Evolutionary conservation across 2,797 vertebrate genomes (phyloP).

Genomic region (Bucorvus abyssinicus): DNA sequence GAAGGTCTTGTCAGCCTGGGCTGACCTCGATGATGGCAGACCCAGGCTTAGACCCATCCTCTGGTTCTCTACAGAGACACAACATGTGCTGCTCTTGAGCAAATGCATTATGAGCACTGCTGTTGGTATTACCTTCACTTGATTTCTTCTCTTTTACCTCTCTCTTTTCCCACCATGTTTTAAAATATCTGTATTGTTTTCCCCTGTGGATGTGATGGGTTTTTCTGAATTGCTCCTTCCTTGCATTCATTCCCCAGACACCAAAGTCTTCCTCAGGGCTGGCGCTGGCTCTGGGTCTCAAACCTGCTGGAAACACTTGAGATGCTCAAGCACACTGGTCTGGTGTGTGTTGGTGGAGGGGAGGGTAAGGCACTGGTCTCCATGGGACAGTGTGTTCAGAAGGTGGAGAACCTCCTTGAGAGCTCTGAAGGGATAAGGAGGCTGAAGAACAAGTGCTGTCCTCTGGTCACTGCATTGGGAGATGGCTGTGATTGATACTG

Average conservation of each 20-base stretch:
- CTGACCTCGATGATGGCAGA: fast-evolving
- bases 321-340: not conserved
- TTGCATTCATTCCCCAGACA: not conserved
- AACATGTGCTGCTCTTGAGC: not conserved
- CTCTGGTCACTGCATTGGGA: too few species aligned
- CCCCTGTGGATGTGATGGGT: fast-evolving
- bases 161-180: not conserved
- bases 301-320: not conserved
- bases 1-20: not conserved
- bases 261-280: not conserved
- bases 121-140: not conserved
- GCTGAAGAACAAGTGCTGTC: not conserved
- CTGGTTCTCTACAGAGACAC: not conserved
- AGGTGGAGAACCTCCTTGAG: not conserved
- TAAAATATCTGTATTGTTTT: not conserved
- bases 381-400: fast-evolving
- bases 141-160: not conserved
- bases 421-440: not conserved
- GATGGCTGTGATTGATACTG: not conserved
- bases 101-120: not conserved
- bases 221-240: not conserved
- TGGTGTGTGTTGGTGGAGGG: not conserved
- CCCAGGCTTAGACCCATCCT: not conserved
- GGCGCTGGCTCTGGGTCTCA: not conserved
- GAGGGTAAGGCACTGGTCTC: not conserved